Evolutionary conservation across 1,140 invertebrate genomes (phyloP).

Genomic region (Olivierus martensii): DNA sequence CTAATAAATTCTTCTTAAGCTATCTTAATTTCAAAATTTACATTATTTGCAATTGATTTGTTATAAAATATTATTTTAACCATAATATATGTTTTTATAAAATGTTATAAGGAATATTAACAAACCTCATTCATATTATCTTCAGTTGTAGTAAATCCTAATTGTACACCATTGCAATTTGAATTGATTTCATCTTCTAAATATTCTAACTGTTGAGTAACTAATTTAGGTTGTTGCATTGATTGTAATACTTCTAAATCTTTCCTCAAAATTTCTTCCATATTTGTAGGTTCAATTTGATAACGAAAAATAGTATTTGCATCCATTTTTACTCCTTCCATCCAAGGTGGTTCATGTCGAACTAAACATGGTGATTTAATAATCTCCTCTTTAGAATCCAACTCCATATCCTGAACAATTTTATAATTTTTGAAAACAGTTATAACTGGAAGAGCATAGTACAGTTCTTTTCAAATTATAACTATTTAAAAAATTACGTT

Average conservation of each 20-base stretch:
- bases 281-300: slow-evolving; percentile 41
- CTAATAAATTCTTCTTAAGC: no score
- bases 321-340: slow-evolving; percentile 45
- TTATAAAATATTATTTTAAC: no score
- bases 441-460: no score
- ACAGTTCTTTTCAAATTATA: no score
- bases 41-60: no score
- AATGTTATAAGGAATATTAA: no score
- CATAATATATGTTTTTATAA: no score
- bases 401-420: neutral
- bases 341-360: slow-evolving; percentile 41
- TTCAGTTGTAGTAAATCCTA: no score
- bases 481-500: neutral
- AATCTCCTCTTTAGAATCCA: neutral
- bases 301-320: slow-evolving; percentile 52
- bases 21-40: no score
- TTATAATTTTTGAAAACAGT: no score
- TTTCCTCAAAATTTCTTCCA: slow-evolving; percentile 46
- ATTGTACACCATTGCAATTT: no score
- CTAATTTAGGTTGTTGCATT: slow-evolving; percentile 44
- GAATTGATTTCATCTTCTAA: slow-evolving; percentile 32
- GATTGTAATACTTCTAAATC: slow-evolving; percentile 45
- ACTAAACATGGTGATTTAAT: neutral
- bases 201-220: slow-evolving; percentile 56
- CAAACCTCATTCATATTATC: no score